Base-by-base conservation (phyloP, 2,113 vertebrate species). In the Mus pahari region DNA sequence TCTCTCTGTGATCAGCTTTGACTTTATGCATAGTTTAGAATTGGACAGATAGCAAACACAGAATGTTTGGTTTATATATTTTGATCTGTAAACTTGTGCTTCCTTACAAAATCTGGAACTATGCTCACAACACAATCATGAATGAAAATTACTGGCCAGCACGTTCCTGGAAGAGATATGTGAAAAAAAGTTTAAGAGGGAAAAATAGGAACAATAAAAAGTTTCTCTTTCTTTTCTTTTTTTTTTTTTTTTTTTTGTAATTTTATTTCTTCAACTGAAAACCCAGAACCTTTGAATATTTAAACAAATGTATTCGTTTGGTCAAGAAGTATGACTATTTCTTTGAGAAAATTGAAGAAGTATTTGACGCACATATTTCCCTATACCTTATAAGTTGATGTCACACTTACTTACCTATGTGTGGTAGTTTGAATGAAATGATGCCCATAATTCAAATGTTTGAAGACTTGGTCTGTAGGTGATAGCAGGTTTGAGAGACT, bases 131-230 rank as follows among this genome's bases (percentile, higher is more conserved):
- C 70, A 84, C 58, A 95, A 86, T 93, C 53, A 87, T 6, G 64
- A 90, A 22, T 84, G 45, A 14, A 88, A 96, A 90, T 90, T 95
- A 86, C 62, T 91, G 13, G 28, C 92, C 70, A 95, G 45, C 20
- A 36, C n/a, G 86, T 90, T 87, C 93, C 79, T 42, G 58, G 26
- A 94, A 42, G 8, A 96, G 4, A 90, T 91, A 90, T 19, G 26
- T 94, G 20, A 94, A 94, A 92, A 92, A 90, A 39, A 90, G 28
- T 94, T 93, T 86, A 86, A 90, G 31, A 96, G 31, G 1, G 55
- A 89, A 58, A 83, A n/a, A 53, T 22, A 77, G 53, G 55, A 86
- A 9, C 1, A 55, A 2, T 60, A 71, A 5, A 70, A 68, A 19
- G 16, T 77, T 48, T 78, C 7, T 48, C 48, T 48, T 48, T 48